Evolutionary conservation across 2,113 vertebrate species (phyloP).

Genomic region (Lepus europaeus): DNA sequence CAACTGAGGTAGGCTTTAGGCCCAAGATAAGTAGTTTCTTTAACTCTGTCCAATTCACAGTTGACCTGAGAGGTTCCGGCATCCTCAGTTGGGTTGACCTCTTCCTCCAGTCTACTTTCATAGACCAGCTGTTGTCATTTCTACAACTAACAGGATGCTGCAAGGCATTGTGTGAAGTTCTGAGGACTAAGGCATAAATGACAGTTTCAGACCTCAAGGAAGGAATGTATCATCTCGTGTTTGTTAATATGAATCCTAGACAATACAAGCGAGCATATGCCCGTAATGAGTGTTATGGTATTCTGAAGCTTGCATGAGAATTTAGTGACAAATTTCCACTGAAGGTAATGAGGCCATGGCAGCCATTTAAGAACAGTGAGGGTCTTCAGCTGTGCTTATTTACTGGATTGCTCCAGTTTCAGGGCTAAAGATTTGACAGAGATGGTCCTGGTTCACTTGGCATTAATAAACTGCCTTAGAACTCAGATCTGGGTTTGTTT

Average conservation of each 20-base stretch:
- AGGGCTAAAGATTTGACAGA: conserved; percentile 70
- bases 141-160: neutral
- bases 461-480: conserved; percentile 32
- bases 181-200: conserved; percentile 41
- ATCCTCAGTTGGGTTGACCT: neutral
- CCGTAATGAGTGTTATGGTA: neutral
- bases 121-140: conserved; percentile 35
- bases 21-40: conserved; percentile 39
- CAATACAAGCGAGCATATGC: neutral
- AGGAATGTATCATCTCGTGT: neutral
- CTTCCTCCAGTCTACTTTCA: neutral
- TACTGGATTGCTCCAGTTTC: neutral
- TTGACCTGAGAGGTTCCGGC: conserved; percentile 12
- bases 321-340: conserved; percentile 26
- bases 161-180: neutral
- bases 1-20: neutral
- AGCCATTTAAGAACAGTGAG: conserved; percentile 40
- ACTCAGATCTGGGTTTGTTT: conserved; percentile 9
- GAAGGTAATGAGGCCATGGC: neutral
- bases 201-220: neutral
- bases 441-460: conserved; percentile 51
- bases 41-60: neutral
- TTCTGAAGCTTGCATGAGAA: conserved; percentile 40
- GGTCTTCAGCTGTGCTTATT: conserved; percentile 11
- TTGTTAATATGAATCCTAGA: conserved; percentile 22